phyloP scores from a whole-genome alignment of 1,140 invertebrate genomes.

The Drosophila parabipectinata region DNA sequence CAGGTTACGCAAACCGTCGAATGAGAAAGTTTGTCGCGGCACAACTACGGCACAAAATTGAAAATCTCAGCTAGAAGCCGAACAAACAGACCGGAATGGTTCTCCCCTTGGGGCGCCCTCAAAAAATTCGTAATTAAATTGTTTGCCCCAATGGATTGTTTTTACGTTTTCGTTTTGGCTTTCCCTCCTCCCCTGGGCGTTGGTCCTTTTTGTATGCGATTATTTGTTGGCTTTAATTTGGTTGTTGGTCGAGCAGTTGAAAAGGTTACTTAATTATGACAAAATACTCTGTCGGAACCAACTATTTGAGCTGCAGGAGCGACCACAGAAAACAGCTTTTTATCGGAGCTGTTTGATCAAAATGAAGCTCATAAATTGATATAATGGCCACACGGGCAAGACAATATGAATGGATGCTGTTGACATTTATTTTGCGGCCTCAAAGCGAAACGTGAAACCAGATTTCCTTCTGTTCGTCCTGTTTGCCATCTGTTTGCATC shows the following conservation, averaged over 20 bases:
- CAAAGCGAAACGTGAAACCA: conserved; percentile 16
- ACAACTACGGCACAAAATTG: conserved; percentile 27
- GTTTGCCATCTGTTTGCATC: neutral
- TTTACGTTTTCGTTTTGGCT: conserved; percentile 19
- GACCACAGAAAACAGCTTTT: conserved; percentile 1
- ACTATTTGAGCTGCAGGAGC: conserved; percentile 41
- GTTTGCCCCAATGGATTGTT: conserved; percentile 58
- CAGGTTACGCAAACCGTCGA: conserved; percentile 31
- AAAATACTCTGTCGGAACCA: conserved; percentile 8
- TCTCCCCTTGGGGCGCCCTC: conserved; percentile 15
- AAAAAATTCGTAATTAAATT: conserved; percentile 72
- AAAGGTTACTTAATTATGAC: conserved; percentile 21
- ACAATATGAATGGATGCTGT: conserved; percentile 18
- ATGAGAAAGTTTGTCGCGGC: conserved; percentile 32
- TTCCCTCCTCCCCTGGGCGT: neutral
- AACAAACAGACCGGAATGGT: conserved; percentile 19
- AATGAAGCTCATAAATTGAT: conserved; percentile 30
- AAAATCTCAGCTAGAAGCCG: conserved; percentile 52
- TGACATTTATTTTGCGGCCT: conserved; percentile 41
- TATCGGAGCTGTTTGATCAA: conserved; percentile 18
- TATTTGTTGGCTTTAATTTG: conserved; percentile 55
- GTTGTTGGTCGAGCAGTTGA: conserved; percentile 1
- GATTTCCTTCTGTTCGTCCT: neutral
- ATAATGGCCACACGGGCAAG: conserved; percentile 16
- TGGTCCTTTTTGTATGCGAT: conserved; percentile 24